A percentile compares a stretch with the other conserved stretches of the same genome.
These are phyloP conservation scores for Alligator sinensis DNA, from an alignment of 2,113 vertebrate genomes.

Conservation along the genomic window DNA sequence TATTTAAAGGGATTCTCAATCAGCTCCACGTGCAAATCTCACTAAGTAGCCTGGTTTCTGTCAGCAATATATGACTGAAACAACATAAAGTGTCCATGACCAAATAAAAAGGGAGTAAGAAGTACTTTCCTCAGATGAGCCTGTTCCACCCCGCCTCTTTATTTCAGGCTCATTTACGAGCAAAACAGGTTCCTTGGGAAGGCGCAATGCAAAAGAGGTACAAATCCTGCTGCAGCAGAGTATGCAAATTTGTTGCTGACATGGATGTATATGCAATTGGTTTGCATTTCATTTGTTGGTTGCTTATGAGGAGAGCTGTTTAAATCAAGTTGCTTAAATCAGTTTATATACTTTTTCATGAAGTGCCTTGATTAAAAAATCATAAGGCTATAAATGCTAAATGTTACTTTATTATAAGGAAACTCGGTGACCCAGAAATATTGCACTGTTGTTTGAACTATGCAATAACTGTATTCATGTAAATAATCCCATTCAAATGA, in stretches of 20 bases:
- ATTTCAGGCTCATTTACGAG: rapidly evolving
- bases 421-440: rapidly evolving
- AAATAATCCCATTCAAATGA: not conserved
- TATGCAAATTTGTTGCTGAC: not conserved
- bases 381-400: rapidly evolving
- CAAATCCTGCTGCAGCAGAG: not conserved
- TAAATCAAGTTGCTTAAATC: not conserved
- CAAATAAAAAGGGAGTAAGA: not conserved
- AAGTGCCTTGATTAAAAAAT: not conserved
- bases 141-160: rapidly evolving
- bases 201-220: rapidly evolving
- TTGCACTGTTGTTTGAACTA: not conserved
- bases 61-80: not conserved
- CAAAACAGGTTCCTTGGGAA: rapidly evolving
- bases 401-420: not conserved
- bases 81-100: not conserved
- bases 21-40: not conserved
- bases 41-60: not conserved
- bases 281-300: not conserved
- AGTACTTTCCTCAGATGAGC: rapidly evolving
- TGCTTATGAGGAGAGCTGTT: not conserved
- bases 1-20: not conserved
- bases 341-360: not conserved
- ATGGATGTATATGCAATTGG: not conserved
- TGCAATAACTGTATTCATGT: rapidly evolving